Evolutionary conservation across 1,140 invertebrate genomes (phyloP), one percentile per base, ranked within the genome.

Genomic region (Paramacrobiotus metropolitanus): DNA sequence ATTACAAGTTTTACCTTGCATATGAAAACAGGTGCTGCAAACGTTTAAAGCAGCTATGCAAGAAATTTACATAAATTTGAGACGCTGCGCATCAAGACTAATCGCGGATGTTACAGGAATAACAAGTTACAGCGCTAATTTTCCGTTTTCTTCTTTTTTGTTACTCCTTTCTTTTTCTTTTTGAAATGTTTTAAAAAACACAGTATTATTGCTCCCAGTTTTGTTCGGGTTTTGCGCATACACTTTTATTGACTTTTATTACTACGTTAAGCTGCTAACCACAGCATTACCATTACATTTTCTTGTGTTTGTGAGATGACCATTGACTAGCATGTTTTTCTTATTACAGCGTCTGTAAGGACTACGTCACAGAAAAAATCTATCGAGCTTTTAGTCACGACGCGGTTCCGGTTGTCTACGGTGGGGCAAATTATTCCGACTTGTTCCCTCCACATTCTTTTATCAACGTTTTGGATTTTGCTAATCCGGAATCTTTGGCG

Each of bases 371-470:
- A 1, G 73, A 75, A 62, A 75, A 75, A 60, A 66, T 72, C 48
- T 61, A 68, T 2, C 31, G 73, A 31, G 63, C 65, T 4, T 66
- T 9, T 40, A 65, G 66, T n/a, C 61, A 63, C 21, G 64, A 70
- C 31, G 75, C 82, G 0, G 78, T 86, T 20, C 83, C 84, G 0
- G 73, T 86, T 30, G 79, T 85, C 21, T 77, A 82, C 73, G 83
- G 84, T 1, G 72, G 78, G 0, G 65, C 66, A 2, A 76, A 77
- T 68, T 82, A 77, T 70, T 68, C 70, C 28, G 71, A 65, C 64
- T 64, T 77, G 15, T 74, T 84, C 20, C 84, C 84, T 0, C 76
- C 78, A 0, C 66, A 73, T 62, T 84, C 83, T 0, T 85, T 78
- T 65, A 79, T 83, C 48, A 72, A 83, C 67, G 77, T 76, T 0